Percentiles rank a stretch among this genome's conserved stretches.
Conservation (phyloP, 2,797 vertebrate genomes). For the Petrocephalus schoutedeni region DNA sequence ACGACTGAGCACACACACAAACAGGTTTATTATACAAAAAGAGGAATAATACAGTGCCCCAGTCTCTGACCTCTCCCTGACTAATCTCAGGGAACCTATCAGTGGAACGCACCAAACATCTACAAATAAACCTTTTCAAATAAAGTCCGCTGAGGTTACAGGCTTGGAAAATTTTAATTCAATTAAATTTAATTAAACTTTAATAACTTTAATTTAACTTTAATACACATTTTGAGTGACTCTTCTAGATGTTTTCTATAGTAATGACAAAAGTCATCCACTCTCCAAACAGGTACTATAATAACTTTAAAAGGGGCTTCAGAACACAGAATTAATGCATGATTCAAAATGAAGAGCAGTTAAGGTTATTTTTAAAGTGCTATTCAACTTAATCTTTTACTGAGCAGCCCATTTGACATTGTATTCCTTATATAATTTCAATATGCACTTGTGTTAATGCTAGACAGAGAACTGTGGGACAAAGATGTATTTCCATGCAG, state of each 20-base stretch:
- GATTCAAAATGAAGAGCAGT: not conserved
- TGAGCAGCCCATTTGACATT: not conserved
- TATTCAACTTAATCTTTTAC: not conserved
- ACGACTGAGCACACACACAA: not conserved
- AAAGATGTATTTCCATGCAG: not conserved
- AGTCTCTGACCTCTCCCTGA: not conserved
- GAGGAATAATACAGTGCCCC: not conserved
- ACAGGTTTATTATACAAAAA: not conserved
- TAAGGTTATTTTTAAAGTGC: not conserved
- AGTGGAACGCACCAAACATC: not conserved
- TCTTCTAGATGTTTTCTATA: not conserved
- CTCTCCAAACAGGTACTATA: not conserved
- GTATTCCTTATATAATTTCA: conserved; percentile 3
- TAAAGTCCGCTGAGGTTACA: not conserved
- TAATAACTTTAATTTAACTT: not conserved
- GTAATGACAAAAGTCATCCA: not conserved
- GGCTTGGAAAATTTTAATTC: not conserved
- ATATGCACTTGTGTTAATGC: not conserved
- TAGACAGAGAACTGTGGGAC: not conserved
- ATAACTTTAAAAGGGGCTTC: not conserved
- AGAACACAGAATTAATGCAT: not conserved
- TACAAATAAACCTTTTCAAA: not conserved
- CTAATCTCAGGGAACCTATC: not conserved
- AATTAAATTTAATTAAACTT: not conserved
- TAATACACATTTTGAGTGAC: not conserved